Evolutionary conservation across 1,140 invertebrate genomes (phyloP).

Genomic region (Brachystomella parvula): DNA sequence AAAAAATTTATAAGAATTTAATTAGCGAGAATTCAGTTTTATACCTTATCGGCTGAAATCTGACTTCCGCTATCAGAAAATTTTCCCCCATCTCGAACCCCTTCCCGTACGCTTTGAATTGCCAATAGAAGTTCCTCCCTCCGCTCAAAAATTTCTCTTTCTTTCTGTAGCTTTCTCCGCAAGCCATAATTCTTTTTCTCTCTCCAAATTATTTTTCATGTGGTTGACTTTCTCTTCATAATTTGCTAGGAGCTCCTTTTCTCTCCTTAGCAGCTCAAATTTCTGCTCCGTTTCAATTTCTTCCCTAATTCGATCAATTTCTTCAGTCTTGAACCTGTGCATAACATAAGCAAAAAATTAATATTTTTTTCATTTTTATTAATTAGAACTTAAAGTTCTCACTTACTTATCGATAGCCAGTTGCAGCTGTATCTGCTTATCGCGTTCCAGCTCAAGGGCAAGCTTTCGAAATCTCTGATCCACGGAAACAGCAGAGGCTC

Average conservation of each 20-base stretch:
- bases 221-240: constrained; percentile 24
- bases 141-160: constrained; percentile 21
- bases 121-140: constrained; percentile 10
- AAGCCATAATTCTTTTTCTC: constrained; percentile 28
- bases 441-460: constrained; percentile 14
- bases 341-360: constrained; percentile 8
- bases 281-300: constrained; percentile 31
- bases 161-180: constrained; percentile 18
- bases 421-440: constrained; percentile 24
- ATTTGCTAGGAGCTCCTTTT: constrained; percentile 29
- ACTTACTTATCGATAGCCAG: constrained; percentile 25
- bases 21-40: neutral
- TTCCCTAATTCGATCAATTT: constrained; percentile 22
- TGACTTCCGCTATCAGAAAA: neutral
- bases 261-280: constrained; percentile 26
- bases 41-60: neutral
- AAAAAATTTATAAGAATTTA: no score
- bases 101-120: neutral
- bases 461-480: constrained; percentile 11
- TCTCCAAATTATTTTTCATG: constrained; percentile 14
- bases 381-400: neutral
- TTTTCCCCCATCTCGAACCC: neutral
- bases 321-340: constrained; percentile 30
- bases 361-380: constrained; percentile 3
- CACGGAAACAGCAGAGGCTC: neutral